phyloP scores from a whole-genome alignment of 2,113 vertebrate species.

The Geococcyx californianus region DNA sequence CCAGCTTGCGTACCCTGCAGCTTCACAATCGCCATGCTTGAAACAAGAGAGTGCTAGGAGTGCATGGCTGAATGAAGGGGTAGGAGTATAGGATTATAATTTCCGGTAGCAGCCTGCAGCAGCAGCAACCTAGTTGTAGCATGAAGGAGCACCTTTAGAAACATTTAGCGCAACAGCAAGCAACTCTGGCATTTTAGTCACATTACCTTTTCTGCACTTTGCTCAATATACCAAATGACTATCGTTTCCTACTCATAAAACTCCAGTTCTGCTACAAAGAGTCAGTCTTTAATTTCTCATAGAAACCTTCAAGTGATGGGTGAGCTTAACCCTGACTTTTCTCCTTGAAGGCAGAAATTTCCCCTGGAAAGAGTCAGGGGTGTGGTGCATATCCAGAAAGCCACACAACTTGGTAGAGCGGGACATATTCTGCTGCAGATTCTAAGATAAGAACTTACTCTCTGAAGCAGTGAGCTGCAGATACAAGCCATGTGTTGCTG shows the following conservation, averaged over 20 bases:
- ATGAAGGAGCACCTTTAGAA: rapidly evolving
- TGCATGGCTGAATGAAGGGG: background rate
- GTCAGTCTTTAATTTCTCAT: background rate
- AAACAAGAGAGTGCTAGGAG: background rate
- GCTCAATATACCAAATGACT: background rate
- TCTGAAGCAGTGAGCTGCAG: slow-evolving; percentile 89
- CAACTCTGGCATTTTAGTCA: background rate
- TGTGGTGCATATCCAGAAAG: background rate
- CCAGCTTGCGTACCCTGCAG: background rate
- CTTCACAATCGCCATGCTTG: background rate
- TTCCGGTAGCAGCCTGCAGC: background rate
- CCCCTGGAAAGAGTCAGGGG: background rate
- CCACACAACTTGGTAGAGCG: background rate
- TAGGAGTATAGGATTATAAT: background rate
- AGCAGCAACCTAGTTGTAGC: background rate
- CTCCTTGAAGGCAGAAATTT: background rate
- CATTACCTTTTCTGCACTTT: background rate
- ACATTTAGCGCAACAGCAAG: background rate
- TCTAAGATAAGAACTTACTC: slow-evolving; percentile 66
- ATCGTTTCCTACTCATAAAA: background rate
- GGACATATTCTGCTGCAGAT: background rate
- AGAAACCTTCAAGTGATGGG: background rate
- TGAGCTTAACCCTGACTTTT: background rate
- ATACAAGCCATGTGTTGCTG: slow-evolving; percentile 87
- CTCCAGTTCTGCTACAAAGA: background rate